phyloP scores from a whole-genome alignment of 2,888 invertebrate species.

The Cancer borealis region DNA sequence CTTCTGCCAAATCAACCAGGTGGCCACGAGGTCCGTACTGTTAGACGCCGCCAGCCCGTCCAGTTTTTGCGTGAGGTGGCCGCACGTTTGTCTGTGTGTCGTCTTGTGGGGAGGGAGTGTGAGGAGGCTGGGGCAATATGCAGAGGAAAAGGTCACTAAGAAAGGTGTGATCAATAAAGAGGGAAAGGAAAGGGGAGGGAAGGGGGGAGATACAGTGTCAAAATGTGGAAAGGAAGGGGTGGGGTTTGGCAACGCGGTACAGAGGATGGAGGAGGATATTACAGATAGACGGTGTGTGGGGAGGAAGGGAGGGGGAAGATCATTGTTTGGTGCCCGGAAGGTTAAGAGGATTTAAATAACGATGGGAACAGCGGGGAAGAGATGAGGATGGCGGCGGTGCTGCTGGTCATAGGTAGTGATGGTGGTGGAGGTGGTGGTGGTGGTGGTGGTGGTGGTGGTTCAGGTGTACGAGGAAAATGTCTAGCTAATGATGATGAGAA shows the following conservation, averaged over 20 bases:
- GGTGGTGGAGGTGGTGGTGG: not conserved
- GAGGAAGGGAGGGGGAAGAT: not conserved
- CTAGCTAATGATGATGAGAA: not conserved
- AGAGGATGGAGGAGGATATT: not conserved
- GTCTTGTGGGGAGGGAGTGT: not conserved
- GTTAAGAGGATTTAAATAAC: slow-evolving; percentile 23
- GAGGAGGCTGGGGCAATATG: not conserved
- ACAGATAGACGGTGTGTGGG: not conserved
- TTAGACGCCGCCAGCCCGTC: slow-evolving; percentile 9
- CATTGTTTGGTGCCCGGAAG: not conserved
- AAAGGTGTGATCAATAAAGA: not conserved
- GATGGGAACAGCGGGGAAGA: not conserved
- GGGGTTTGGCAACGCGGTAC: not conserved
- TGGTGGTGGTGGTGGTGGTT: not conserved
- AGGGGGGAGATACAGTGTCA: not conserved
- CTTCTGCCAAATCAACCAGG: not conserved
- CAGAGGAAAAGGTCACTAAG: not conserved
- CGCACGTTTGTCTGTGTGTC: not conserved
- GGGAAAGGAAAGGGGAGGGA: not conserved
- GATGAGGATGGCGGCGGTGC: not conserved
- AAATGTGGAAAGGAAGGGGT: not conserved
- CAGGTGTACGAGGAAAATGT: not conserved
- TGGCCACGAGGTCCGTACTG: not conserved
- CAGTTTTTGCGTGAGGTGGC: not conserved
- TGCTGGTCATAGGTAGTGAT: not conserved